Percentiles rank a stretch among this genome's conserved stretches.
Conservation (phyloP, 2,797 vertebrate species). For the Clarias platycephalus region DNA sequence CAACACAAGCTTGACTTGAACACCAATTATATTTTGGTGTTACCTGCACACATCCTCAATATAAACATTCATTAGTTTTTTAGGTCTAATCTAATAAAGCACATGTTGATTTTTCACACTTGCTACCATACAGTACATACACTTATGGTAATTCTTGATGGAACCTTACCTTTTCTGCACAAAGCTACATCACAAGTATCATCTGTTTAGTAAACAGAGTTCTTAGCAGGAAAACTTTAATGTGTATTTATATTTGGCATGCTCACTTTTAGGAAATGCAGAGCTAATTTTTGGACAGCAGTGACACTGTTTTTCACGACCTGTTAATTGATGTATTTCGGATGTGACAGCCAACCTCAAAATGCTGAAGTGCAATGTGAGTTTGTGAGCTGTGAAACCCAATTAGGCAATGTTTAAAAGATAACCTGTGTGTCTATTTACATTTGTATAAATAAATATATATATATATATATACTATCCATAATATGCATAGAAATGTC, state of each 20-base stretch:
- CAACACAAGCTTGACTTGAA: too few relatives aligned
- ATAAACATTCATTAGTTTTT: neutral
- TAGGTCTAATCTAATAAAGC: neutral
- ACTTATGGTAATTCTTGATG: neutral
- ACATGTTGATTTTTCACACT: neutral
- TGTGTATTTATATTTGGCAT: neutral
- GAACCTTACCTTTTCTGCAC: neutral
- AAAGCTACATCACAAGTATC: neutral
- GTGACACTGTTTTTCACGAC: constrained; percentile 27
- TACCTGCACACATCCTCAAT: neutral
- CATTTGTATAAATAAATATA: too few relatives aligned
- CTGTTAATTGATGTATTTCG: neutral
- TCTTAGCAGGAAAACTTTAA: neutral
- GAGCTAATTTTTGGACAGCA: constrained; percentile 30
- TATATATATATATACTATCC: too few relatives aligned
- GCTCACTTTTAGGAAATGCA: constrained; percentile 23
- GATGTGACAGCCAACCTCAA: neutral
- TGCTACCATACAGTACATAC: neutral
- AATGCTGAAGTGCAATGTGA: constrained; percentile 15
- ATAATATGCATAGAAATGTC: neutral
- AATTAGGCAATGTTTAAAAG: neutral
- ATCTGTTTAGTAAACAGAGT: neutral
- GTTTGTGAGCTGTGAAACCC: constrained; percentile 10
- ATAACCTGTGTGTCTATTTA: neutral
- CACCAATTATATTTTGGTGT: neutral